Conservation (phyloP, 2,888 invertebrate species). For the Oeneis ivallda region DNA sequence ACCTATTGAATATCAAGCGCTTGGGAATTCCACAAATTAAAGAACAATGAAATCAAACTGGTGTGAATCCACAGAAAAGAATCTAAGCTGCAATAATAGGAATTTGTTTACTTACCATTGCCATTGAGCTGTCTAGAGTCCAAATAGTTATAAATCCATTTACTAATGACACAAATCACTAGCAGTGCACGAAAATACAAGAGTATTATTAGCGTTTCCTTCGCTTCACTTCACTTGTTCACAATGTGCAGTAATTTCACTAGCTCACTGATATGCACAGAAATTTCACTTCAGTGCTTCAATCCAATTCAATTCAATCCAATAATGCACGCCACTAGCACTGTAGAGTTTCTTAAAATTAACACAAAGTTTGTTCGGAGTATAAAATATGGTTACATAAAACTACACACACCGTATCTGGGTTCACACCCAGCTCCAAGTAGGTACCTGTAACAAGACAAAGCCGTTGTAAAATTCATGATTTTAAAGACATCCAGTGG, state of each 20-base stretch:
- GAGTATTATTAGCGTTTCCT: constrained; percentile 43
- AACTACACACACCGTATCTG: constrained; percentile 74
- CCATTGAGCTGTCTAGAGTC: constrained; percentile 66
- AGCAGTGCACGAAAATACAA: constrained; percentile 59
- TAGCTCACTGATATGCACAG: constrained; percentile 39
- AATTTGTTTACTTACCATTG: constrained; percentile 60
- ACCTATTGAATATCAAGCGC: neutral
- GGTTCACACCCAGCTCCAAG: constrained; percentile 79
- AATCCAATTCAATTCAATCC: constrained; percentile 56
- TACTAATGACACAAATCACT: constrained; percentile 68
- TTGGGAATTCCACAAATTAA: constrained; percentile 3
- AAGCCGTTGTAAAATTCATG: constrained; percentile 69
- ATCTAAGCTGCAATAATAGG: neutral
- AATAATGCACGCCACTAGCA: constrained; percentile 50
- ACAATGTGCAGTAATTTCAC: constrained; percentile 52
- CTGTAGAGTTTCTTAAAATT: constrained; percentile 41
- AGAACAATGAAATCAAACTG: neutral
- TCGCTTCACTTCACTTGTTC: constrained; percentile 62
- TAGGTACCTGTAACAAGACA: constrained; percentile 81
- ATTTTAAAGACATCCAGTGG: constrained; percentile 31
- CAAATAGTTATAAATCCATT: constrained; percentile 67
- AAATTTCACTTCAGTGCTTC: constrained; percentile 55
- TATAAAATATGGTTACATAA: constrained; percentile 73
- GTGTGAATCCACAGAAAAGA: neutral
- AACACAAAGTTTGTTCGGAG: constrained; percentile 37